Evolutionary conservation across 2,888 invertebrate species (phyloP).

Genomic region (Epinotia bilunana): DNA sequence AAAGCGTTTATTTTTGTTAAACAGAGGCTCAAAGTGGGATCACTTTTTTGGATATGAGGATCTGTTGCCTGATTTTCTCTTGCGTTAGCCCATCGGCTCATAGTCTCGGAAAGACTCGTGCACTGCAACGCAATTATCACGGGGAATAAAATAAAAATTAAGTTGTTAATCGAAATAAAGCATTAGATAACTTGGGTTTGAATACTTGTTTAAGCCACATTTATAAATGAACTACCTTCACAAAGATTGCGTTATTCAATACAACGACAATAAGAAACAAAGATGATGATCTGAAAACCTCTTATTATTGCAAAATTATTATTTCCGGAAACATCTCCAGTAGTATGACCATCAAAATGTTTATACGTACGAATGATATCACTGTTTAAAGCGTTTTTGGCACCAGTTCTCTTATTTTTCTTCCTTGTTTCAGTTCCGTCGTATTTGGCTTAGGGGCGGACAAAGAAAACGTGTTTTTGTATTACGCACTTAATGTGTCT

Average conservation of each 20-base stretch:
- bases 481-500: slow-evolving; percentile 40
- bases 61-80: neutral
- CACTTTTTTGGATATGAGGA: neutral
- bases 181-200: neutral
- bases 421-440: slow-evolving; percentile 54
- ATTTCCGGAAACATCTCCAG: slow-evolving; percentile 14
- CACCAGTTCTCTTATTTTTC: slow-evolving; percentile 51
- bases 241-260: neutral
- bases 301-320: neutral
- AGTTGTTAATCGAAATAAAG: neutral
- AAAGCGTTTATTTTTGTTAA: neutral
- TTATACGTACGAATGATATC: slow-evolving; percentile 52
- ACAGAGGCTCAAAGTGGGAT: neutral
- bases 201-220: neutral
- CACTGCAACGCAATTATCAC: neutral
- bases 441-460: slow-evolving; percentile 57
- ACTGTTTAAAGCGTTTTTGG: slow-evolving; percentile 63
- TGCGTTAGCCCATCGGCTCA: neutral
- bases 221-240: neutral
- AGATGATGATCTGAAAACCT: neutral
- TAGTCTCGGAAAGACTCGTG: too few relatives aligned
- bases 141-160: neutral
- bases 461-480: slow-evolving; percentile 46
- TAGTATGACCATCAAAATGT: slow-evolving; percentile 20
- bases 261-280: neutral